Evolutionary conservation across 2,113 vertebrate species (phyloP).

Genomic region (Muntiacus muntjak): DNA sequence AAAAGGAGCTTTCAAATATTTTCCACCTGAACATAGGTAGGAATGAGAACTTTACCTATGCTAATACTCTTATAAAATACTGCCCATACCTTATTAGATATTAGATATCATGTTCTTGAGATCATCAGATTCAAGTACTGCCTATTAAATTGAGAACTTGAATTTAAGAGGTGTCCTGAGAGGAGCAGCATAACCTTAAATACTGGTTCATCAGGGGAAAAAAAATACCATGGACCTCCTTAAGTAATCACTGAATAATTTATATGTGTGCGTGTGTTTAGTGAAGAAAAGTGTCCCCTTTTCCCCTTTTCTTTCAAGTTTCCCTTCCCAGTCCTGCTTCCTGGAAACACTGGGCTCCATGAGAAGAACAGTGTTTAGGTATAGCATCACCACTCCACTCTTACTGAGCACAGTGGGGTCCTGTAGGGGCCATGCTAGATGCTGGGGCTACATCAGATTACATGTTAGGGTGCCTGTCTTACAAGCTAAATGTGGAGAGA

Average conservation of each 20-base stretch:
- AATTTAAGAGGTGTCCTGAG: conserved; percentile 10
- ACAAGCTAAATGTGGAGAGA: background rate
- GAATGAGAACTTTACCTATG: background rate
- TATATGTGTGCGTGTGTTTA: background rate
- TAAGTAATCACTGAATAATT: background rate
- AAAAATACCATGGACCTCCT: background rate
- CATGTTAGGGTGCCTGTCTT: background rate
- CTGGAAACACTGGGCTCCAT: background rate
- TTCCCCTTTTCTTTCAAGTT: background rate
- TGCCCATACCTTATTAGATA: conserved; percentile 25
- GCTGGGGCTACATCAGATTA: background rate
- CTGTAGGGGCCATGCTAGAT: no score
- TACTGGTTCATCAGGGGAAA: background rate
- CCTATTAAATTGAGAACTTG: conserved; percentile 31
- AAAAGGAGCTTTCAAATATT: conserved; percentile 14
- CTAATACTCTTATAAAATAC: conserved; percentile 11
- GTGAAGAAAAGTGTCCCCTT: background rate
- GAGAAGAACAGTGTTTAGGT: background rate
- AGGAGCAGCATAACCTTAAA: conserved; percentile 27
- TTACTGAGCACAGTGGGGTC: background rate
- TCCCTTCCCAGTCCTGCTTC: background rate
- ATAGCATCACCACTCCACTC: background rate
- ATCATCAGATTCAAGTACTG: conserved; percentile 61
- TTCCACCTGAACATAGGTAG: background rate
- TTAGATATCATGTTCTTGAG: conserved; percentile 55